Conservation (phyloP, 2,113 vertebrate genomes). For the Empidonax traillii region DNA sequence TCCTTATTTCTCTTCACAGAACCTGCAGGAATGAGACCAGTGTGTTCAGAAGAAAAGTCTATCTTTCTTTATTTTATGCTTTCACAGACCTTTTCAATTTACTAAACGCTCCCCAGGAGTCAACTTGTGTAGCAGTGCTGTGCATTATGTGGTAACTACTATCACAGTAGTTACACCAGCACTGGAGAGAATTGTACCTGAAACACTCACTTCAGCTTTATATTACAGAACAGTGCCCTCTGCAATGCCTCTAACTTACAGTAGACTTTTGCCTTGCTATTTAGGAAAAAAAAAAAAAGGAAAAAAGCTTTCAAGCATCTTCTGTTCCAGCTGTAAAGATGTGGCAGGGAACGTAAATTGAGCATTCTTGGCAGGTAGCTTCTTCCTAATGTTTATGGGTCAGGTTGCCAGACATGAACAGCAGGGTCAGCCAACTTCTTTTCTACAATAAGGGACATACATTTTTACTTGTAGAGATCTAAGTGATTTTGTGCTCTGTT, state of each 20-base stretch:
- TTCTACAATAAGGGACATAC: not conserved
- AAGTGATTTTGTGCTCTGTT: not conserved
- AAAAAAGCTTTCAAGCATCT: not conserved
- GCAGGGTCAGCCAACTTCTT: conserved; percentile 4
- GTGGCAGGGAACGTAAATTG: not conserved
- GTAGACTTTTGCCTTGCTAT: not conserved
- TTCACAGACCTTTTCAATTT: conserved; percentile 2
- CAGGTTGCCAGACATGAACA: conserved; percentile 7
- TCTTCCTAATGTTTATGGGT: conserved; percentile 32
- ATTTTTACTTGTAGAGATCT: not conserved
- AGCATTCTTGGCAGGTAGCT: conserved; percentile 20
- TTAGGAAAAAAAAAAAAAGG: not conserved
- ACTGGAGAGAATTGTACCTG: not conserved
- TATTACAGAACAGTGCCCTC: not conserved
- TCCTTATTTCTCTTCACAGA: not conserved
- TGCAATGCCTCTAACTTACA: not conserved
- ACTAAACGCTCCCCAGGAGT: conserved; percentile 3
- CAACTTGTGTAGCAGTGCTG: not conserved
- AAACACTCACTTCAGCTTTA: not conserved
- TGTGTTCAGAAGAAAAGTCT: not conserved
- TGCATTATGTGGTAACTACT: not conserved
- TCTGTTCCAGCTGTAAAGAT: not conserved
- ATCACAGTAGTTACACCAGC: not conserved
- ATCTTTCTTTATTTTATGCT: not conserved
- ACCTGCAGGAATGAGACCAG: not conserved